Evolutionary conservation across 2,797 vertebrate genomes (phyloP).

Genomic region (Vultur gryphus): DNA sequence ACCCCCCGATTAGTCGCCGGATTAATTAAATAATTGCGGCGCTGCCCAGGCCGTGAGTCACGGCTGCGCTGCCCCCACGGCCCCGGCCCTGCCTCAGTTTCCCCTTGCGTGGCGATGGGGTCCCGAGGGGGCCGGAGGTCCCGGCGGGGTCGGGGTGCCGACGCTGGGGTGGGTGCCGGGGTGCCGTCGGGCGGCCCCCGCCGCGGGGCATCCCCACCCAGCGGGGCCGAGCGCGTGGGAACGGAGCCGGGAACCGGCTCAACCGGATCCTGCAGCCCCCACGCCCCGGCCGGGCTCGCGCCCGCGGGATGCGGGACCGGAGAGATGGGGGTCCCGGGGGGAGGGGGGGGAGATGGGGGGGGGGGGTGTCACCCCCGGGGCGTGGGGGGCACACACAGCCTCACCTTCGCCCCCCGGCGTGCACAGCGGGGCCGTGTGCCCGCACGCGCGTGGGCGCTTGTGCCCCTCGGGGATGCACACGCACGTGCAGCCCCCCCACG

Average conservation of each 20-base stretch:
- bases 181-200: not conserved
- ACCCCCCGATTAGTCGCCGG: not conserved
- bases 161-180: not conserved
- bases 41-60: not conserved
- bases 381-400: not conserved
- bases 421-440: not conserved
- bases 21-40: not conserved
- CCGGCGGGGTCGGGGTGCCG: no score
- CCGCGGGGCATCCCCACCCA: constrained; percentile 14
- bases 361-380: not conserved
- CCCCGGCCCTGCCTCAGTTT: not conserved
- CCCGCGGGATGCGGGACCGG: not conserved
- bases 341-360: not conserved
- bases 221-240: not conserved
- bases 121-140: not conserved
- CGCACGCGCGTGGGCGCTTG: not conserved
- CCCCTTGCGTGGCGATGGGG: not conserved
- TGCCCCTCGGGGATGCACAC: not conserved
- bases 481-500: no score
- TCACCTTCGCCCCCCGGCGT: not conserved
- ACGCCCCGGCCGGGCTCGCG: not conserved
- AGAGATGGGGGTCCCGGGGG: no score
- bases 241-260: not conserved
- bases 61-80: not conserved
- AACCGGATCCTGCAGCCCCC: not conserved